These are phyloP conservation scores for Dermatemys mawii DNA, from an alignment of 2,113 vertebrate species.

Conservation along the genomic window DNA sequence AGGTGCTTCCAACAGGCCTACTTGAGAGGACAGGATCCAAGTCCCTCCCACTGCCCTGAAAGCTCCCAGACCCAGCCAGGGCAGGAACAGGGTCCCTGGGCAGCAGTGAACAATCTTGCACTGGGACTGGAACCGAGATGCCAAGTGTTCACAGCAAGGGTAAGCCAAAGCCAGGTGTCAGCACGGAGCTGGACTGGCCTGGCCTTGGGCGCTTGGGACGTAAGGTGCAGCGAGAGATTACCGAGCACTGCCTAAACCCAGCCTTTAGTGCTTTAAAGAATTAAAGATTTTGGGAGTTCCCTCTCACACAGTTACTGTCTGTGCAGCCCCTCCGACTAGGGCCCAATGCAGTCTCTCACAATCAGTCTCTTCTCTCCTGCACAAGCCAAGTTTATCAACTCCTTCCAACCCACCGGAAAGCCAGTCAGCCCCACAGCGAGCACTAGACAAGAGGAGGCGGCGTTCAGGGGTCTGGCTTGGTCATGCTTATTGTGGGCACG, in stretches of 20 bases:
- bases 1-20: neutral
- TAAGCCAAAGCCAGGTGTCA: too few species aligned
- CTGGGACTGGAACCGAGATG: neutral
- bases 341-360: neutral
- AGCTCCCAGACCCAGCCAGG: neutral
- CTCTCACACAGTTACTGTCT: neutral
- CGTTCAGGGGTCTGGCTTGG: neutral
- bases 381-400: neutral
- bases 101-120: too few species aligned
- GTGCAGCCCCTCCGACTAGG: neutral
- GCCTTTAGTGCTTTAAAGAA: neutral
- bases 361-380: accelerated
- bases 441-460: neutral
- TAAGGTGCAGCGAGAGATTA: neutral
- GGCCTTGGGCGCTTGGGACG: neutral
- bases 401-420: neutral
- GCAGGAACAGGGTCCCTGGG: neutral
- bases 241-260: neutral
- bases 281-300: neutral
- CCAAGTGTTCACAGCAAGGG: too few species aligned
- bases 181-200: too few species aligned
- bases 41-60: too few species aligned
- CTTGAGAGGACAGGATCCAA: neutral
- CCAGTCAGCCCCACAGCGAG: accelerated
- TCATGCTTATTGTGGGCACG: neutral